Percentiles rank a stretch among this genome's conserved stretches.
phyloP scores from a whole-genome alignment of 2,888 invertebrate genomes.

The Leucoma salicis region DNA sequence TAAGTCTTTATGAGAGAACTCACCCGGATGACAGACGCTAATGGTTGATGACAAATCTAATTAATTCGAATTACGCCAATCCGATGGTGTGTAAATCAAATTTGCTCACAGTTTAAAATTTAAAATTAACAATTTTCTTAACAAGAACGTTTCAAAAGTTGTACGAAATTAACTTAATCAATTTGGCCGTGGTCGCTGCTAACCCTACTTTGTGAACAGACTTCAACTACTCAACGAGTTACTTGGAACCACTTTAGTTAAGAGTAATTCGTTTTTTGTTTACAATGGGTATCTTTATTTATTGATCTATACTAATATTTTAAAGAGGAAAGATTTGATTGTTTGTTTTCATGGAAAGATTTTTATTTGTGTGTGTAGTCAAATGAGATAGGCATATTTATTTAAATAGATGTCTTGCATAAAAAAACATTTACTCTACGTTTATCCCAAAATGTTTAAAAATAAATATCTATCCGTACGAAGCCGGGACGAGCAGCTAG shows the following conservation, averaged over 20 bases:
- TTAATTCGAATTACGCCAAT: conserved; percentile 31
- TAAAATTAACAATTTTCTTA: conserved; percentile 53
- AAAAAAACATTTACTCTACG: no score
- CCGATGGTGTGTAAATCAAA: conserved; percentile 37
- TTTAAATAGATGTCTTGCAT: no score
- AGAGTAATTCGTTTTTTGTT: conserved; percentile 59
- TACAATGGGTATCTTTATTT: no score
- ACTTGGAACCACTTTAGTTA: conserved; percentile 54
- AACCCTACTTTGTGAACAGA: conserved; percentile 69
- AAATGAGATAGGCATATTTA: no score
- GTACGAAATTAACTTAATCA: conserved; percentile 69
- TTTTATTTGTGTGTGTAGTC: no score
- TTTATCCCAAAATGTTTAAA: no score
- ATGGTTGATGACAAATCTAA: conserved; percentile 3
- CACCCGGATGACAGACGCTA: background rate
- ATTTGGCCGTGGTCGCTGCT: conserved; percentile 64
- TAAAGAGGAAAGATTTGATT: no score
- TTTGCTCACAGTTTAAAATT: conserved; percentile 28
- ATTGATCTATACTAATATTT: no score
- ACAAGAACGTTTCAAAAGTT: conserved; percentile 69
- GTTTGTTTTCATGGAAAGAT: no score
- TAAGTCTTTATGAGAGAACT: no score
- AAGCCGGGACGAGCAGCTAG: no score
- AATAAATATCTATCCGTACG: no score
- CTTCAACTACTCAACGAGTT: conserved; percentile 67